Conservation (phyloP, 2,888 invertebrate genomes). For the Himalopsyche kuldschensis region DNA sequence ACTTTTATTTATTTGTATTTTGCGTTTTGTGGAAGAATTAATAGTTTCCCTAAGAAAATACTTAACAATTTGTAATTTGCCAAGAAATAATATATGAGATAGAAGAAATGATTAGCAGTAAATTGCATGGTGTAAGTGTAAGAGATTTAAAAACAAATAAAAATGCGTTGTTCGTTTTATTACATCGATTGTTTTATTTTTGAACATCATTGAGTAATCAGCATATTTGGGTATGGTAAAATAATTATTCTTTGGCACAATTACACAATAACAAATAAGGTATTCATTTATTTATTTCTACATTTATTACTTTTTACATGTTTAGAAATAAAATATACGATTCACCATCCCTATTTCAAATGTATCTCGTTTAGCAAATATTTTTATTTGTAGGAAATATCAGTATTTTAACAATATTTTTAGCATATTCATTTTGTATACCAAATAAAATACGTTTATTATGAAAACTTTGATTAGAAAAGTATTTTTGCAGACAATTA, state of each 20-base stretch:
- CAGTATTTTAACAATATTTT: neutral
- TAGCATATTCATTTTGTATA: neutral
- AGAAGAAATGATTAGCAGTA: too few relatives aligned
- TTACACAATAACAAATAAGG: neutral
- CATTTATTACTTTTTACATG: neutral
- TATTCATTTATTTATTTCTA: neutral
- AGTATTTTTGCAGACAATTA: neutral
- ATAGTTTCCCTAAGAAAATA: too few relatives aligned
- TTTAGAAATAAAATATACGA: neutral
- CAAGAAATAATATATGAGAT: too few relatives aligned
- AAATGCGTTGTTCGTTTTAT: neutral
- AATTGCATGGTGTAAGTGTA: neutral
- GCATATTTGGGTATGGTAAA: slow-evolving; percentile 13
- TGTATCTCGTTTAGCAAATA: neutral
- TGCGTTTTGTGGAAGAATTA: too few relatives aligned
- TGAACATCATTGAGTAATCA: slow-evolving; percentile 26
- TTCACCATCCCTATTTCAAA: neutral
- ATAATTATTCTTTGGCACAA: slow-evolving; percentile 8
- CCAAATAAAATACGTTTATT: too few relatives aligned
- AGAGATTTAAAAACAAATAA: neutral
- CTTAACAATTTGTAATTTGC: too few relatives aligned
- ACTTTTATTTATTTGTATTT: too few relatives aligned
- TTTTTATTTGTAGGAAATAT: neutral
- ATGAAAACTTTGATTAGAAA: neutral
- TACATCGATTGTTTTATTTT: slow-evolving; percentile 36